Percentiles rank a stretch among this genome's conserved stretches.
Evolutionary conservation across 2,888 invertebrate genomes (phyloP).

Genomic region (Meta bourneti): DNA sequence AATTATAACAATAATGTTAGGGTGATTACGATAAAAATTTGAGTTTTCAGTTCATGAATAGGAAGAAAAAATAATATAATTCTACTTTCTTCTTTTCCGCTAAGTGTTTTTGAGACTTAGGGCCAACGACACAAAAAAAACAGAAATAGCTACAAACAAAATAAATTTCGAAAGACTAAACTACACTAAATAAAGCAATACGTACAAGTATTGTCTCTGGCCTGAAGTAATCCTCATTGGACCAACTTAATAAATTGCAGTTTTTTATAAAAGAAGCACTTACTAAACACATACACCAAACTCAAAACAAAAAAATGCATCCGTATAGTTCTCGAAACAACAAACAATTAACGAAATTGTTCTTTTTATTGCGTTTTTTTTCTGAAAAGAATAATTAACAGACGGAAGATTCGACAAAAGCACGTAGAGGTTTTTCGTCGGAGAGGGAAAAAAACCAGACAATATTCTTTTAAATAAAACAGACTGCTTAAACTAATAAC

Average conservation of each 20-base stretch:
- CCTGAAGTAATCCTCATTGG: constrained; percentile 21
- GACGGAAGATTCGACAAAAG: constrained; percentile 7
- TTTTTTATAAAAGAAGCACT: constrained; percentile 1
- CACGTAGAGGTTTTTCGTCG: constrained; percentile 26
- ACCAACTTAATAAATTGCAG: constrained; percentile 44
- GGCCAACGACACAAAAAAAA: constrained; percentile 7
- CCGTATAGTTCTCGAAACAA: constrained; percentile 33
- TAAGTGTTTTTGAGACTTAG: constrained; percentile 12
- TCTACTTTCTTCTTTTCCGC: background rate
- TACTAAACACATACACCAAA: constrained; percentile 11
- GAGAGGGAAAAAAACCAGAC: constrained; percentile 12
- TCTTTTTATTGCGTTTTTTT: constrained; percentile 45
- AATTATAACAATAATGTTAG: background rate
- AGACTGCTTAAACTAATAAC: constrained; percentile 63
- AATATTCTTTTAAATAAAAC: constrained; percentile 65
- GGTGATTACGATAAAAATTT: background rate
- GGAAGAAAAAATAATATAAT: background rate
- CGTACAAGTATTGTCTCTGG: constrained; percentile 7
- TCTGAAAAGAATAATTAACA: constrained; percentile 51
- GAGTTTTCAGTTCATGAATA: too few species aligned
- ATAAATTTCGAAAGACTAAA: background rate
- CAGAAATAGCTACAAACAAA: background rate
- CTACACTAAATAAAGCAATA: background rate
- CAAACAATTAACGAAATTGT: constrained; percentile 61
- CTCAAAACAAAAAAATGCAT: constrained; percentile 23